Evolutionary conservation across 2,113 vertebrate genomes (phyloP).

Genomic region (Lophotis ruficrista): DNA sequence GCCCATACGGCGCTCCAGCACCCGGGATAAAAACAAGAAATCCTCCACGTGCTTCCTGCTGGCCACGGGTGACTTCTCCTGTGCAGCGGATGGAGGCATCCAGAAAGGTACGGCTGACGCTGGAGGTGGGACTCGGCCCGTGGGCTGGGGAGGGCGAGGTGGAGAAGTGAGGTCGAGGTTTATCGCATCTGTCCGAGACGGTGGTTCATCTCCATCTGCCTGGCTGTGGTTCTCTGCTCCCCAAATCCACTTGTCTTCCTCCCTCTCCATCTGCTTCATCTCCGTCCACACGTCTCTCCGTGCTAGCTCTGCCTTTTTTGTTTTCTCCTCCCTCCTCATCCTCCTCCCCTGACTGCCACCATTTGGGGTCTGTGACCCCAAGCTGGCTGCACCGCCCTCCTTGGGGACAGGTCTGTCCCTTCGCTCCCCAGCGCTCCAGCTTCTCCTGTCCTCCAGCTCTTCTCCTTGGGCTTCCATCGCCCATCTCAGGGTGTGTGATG

Average conservation of each 20-base stretch:
- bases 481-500: background rate
- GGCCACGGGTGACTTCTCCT: conserved; percentile 84
- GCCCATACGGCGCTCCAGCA: conserved; percentile 81
- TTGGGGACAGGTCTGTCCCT: background rate
- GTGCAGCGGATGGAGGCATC: conserved; percentile 79
- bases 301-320: background rate
- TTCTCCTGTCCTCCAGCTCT: background rate
- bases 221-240: background rate
- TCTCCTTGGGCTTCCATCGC: background rate
- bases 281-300: accelerated
- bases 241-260: background rate
- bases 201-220: background rate
- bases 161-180: background rate
- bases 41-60: conserved; percentile 92
- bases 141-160: background rate
- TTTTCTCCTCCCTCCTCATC: background rate
- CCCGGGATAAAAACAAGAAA: conserved; percentile 88
- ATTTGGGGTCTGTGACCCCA: accelerated
- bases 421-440: background rate
- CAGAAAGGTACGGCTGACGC: conserved; percentile 80
- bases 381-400: background rate
- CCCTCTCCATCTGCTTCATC: background rate
- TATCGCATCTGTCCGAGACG: background rate
- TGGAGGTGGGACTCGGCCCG: background rate
- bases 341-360: background rate